Conservation (phyloP, 2,113 vertebrate genomes). For the Lagenorhynchus albirostris region DNA sequence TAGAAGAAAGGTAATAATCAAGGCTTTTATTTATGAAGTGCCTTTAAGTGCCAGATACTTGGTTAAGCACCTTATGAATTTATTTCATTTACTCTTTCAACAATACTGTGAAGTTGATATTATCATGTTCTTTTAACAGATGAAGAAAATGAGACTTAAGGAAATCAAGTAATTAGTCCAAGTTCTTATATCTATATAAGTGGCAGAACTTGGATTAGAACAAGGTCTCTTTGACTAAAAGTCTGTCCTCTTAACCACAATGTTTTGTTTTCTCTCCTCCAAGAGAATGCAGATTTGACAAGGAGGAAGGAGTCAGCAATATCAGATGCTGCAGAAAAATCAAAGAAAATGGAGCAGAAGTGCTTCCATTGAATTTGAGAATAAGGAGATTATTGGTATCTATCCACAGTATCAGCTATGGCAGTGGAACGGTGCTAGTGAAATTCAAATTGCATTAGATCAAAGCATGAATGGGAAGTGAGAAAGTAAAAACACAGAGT, state of each 20-base stretch:
- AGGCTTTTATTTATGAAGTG: background rate
- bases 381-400: background rate
- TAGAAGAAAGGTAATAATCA: background rate
- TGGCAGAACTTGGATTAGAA: background rate
- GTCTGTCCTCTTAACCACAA: background rate
- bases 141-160: background rate
- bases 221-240: background rate
- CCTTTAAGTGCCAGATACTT: background rate
- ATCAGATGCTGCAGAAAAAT: background rate
- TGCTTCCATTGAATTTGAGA: background rate
- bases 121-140: background rate
- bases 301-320: background rate
- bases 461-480: background rate
- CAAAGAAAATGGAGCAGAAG: background rate
- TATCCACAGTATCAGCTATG: background rate
- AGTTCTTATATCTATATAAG: background rate
- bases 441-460: background rate
- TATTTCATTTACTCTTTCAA: background rate
- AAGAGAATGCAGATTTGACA: background rate
- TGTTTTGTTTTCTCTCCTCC: background rate
- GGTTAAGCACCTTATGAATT: background rate
- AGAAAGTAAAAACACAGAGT: background rate
- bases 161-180: background rate
- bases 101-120: background rate
- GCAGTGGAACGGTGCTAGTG: background rate